A percentile compares a stretch with the other conserved stretches of the same genome.
These are phyloP conservation scores for Lepidurus arcticus DNA, from an alignment of 1,140 invertebrate genomes.

Conservation along the genomic window DNA sequence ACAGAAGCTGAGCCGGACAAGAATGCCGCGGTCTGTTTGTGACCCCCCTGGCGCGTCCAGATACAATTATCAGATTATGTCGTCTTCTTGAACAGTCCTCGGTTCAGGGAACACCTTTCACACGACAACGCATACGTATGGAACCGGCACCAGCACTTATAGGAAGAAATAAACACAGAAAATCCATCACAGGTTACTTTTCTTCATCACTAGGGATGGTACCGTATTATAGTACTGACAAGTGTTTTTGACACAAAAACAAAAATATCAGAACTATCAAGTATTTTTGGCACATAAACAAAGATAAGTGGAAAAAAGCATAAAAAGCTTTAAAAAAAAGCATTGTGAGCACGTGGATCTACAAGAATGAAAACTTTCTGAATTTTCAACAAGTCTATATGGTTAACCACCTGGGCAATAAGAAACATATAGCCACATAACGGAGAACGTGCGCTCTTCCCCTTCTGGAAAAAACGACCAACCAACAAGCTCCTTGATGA, in stretches of 20 bases:
- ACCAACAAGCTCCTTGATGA: not conserved
- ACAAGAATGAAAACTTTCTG: not conserved
- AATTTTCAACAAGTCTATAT: too few relatives aligned
- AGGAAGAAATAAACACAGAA: not conserved
- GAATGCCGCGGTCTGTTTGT: slow-evolving; percentile 20
- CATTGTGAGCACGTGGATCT: not conserved
- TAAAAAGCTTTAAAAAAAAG: not conserved
- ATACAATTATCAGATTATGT: slow-evolving; percentile 22
- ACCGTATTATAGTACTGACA: too few relatives aligned
- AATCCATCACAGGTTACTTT: not conserved
- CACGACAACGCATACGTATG: not conserved
- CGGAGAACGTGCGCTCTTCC: not conserved
- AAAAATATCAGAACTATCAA: too few relatives aligned
- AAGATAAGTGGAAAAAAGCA: too few relatives aligned
- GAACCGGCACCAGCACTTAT: not conserved
- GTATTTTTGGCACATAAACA: too few relatives aligned
- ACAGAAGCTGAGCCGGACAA: slow-evolving; percentile 14
- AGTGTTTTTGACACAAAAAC: too few relatives aligned
- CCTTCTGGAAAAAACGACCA: not conserved
- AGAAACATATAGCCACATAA: not conserved
- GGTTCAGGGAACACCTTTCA: slow-evolving; percentile 18
- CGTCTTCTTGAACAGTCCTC: slow-evolving; percentile 10
- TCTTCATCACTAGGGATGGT: not conserved
- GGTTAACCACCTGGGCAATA: too few relatives aligned
- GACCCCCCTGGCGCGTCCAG: slow-evolving; percentile 19